Percentiles rank a stretch among this genome's conserved stretches.
Evolutionary conservation across 2,888 invertebrate genomes (phyloP).

Genomic region (Orthonychiurus folsomi): DNA sequence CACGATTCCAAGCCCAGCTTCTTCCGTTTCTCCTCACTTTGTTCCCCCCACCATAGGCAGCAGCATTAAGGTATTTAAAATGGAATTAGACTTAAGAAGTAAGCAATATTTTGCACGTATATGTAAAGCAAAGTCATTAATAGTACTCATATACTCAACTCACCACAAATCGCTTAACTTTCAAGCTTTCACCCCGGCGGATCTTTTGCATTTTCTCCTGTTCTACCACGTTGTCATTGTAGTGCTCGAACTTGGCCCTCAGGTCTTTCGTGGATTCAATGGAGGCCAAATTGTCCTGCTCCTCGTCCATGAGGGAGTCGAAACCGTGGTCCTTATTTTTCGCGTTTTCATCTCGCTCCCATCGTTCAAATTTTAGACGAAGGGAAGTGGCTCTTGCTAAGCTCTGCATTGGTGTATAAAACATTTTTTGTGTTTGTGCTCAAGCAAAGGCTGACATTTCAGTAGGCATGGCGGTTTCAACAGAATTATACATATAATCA

Average conservation of each 20-base stretch:
- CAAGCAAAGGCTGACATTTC: background rate
- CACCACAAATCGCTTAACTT: constrained; percentile 88
- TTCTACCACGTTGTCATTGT: constrained; percentile 22
- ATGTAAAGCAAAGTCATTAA: no score
- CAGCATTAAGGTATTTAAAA: background rate
- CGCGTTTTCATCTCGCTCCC: constrained; percentile 51
- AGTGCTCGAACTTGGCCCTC: constrained; percentile 75
- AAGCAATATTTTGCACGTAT: background rate
- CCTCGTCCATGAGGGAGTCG: constrained; percentile 16
- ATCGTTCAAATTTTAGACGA: constrained; percentile 78
- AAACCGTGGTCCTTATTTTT: constrained; percentile 12
- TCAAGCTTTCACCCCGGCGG: constrained; percentile 46
- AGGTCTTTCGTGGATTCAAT: constrained; percentile 76
- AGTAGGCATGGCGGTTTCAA: no score
- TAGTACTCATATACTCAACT: constrained; percentile 46
- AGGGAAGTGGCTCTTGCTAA: constrained; percentile 72
- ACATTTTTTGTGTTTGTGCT: constrained; percentile 1
- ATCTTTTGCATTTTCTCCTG: constrained; percentile 18
- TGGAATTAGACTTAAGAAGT: background rate
- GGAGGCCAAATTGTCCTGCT: constrained; percentile 10
- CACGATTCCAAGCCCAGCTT: background rate
- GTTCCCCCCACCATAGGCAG: background rate
- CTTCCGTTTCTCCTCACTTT: background rate
- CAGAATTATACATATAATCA: background rate
- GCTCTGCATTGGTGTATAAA: constrained; percentile 16